A percentile compares a stretch with the other conserved stretches of the same genome.
Evolutionary conservation across 2,113 vertebrate species (phyloP).

Genomic region (Anolis sagrei): DNA sequence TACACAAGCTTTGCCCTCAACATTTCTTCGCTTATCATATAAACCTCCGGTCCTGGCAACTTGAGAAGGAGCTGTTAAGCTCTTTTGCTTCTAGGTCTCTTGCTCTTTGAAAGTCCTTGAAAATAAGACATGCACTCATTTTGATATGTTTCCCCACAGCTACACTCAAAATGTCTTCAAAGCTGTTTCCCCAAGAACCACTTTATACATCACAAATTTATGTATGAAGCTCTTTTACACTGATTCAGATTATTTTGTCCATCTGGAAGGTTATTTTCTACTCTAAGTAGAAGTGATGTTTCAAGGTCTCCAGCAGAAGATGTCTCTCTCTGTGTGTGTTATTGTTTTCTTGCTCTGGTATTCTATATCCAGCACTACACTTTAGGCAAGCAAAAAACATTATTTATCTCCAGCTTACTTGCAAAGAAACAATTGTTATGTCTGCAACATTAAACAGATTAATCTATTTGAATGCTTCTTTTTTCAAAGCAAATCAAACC

Average conservation of each 20-base stretch:
- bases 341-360: neutral
- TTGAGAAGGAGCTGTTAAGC: neutral
- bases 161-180: neutral
- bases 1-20: neutral
- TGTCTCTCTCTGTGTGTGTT: neutral
- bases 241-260: neutral
- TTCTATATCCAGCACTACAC: neutral
- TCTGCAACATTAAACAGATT: neutral
- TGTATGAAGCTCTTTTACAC: neutral
- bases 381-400: neutral
- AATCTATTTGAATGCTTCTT: neutral
- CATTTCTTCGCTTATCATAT: neutral
- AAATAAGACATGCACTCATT: neutral
- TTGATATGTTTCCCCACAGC: neutral
- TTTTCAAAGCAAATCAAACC: neutral
- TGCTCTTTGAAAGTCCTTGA: slow-evolving; percentile 4
- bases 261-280: neutral
- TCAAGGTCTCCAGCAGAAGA: neutral
- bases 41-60: neutral
- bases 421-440: neutral
- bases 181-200: neutral
- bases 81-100: neutral
- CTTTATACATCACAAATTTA: slow-evolving; percentile 4
- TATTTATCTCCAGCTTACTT: neutral
- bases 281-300: neutral